Evolutionary conservation across 1,140 invertebrate species (phyloP).

Genomic region (Zaprionus tsacasi): DNA sequence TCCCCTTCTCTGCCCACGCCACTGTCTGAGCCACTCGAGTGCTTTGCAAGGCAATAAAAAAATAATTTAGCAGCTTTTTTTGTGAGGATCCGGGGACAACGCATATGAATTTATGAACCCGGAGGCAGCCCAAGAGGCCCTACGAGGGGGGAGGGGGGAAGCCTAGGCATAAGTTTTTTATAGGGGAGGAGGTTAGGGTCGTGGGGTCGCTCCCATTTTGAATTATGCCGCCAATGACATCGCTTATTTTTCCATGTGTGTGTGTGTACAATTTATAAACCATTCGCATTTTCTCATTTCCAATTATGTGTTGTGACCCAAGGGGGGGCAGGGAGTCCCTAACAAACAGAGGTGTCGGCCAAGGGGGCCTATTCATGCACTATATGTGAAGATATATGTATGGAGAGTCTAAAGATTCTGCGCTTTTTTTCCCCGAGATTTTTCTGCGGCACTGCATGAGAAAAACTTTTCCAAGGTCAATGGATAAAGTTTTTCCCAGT

Average conservation of each 20-base stretch:
- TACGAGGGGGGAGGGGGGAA: neutral
- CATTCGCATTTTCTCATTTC: constrained; percentile 30
- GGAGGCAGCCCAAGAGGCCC: neutral
- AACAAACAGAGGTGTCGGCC: neutral
- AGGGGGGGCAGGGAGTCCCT: too few species aligned
- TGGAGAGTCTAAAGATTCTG: constrained; percentile 31
- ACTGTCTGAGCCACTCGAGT: constrained; percentile 19
- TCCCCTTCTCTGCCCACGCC: neutral
- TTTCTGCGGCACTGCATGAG: constrained; percentile 26
- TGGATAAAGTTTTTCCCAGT: constrained; percentile 56
- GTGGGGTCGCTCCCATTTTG: constrained; percentile 21
- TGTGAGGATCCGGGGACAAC: constrained; percentile 28
- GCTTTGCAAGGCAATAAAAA: constrained; percentile 71
- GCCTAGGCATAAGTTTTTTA: constrained; percentile 13
- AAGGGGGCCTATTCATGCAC: constrained; percentile 22
- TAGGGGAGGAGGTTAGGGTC: too few species aligned
- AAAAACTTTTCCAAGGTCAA: constrained; percentile 57
- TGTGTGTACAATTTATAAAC: constrained; percentile 47
- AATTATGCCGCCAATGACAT: constrained; percentile 44
- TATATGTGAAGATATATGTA: constrained; percentile 30
- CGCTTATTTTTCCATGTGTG: constrained; percentile 35
- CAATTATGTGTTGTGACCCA: neutral
- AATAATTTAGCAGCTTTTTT: constrained; percentile 71
- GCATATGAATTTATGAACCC: constrained; percentile 57
- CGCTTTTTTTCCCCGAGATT: constrained; percentile 34